Evolutionary conservation across 2,797 vertebrate species (phyloP).

Genomic region (Zalophus californianus): DNA sequence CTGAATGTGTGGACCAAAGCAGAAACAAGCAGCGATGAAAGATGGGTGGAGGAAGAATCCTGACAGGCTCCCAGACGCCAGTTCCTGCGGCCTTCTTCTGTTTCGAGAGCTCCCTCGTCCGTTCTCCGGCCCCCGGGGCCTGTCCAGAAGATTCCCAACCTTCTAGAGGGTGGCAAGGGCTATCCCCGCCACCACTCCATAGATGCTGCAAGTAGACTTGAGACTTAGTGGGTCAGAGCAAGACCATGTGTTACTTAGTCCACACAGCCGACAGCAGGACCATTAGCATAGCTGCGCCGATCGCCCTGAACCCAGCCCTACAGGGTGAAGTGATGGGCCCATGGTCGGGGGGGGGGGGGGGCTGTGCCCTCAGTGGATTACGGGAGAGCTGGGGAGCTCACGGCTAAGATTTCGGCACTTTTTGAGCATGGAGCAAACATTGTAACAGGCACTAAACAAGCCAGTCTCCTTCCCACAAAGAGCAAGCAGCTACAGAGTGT

Average conservation of each 20-base stretch:
- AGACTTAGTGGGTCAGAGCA: background rate
- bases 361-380: rapidly evolving
- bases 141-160: background rate
- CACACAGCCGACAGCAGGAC: background rate
- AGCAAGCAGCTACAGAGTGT: background rate
- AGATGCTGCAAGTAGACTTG: background rate
- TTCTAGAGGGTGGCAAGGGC: background rate
- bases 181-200: background rate
- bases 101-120: background rate
- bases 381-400: background rate
- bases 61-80: background rate
- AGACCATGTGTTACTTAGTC: background rate
- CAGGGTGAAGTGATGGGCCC: background rate
- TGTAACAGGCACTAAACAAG: background rate
- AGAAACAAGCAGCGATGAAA: background rate
- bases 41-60: background rate
- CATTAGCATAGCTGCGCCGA: background rate
- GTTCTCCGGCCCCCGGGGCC: background rate
- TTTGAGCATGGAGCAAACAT: background rate
- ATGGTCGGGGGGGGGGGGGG: too few species aligned
- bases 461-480: background rate
- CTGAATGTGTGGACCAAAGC: background rate
- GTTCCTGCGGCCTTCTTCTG: background rate
- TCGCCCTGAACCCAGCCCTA: background rate
- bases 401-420: background rate